A percentile compares a stretch with the other conserved stretches of the same genome.
phyloP scores from a whole-genome alignment of 2,888 invertebrate genomes.

The Melikaiella ostensackeni region DNA sequence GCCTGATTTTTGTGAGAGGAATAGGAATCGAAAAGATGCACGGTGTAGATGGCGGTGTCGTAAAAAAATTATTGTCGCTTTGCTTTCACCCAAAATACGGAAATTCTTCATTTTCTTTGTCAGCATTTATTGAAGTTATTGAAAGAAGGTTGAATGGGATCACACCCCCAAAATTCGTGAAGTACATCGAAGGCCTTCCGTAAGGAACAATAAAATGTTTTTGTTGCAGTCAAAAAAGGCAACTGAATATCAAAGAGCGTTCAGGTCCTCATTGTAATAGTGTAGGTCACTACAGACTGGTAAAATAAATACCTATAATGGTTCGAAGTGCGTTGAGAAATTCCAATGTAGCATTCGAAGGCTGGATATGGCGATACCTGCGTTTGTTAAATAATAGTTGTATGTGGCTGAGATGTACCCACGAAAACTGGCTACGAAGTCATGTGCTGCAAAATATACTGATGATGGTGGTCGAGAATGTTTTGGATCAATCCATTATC shows the following conservation, averaged over 20 bases:
- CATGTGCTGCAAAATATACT: no score
- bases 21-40: constrained; percentile 15
- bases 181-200: background rate
- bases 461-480: no score
- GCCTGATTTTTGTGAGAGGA: constrained; percentile 47
- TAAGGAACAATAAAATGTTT: background rate
- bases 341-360: background rate
- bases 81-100: constrained; percentile 19
- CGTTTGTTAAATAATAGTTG: no score
- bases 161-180: constrained; percentile 41
- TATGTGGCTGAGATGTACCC: no score
- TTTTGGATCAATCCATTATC: no score
- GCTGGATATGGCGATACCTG: no score
- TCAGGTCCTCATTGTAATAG: background rate
- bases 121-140: constrained; percentile 43
- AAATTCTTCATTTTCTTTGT: constrained; percentile 44
- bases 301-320: background rate
- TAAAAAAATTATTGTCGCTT: no score
- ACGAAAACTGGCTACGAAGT: no score
- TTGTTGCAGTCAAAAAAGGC: background rate
- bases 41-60: no score
- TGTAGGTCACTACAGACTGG: background rate
- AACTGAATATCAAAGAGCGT: background rate
- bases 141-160: constrained; percentile 45
- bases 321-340: background rate